These are phyloP conservation scores for Cecropterus lyciades DNA, from an alignment of 1,140 invertebrate genomes.

Conservation along the genomic window DNA sequence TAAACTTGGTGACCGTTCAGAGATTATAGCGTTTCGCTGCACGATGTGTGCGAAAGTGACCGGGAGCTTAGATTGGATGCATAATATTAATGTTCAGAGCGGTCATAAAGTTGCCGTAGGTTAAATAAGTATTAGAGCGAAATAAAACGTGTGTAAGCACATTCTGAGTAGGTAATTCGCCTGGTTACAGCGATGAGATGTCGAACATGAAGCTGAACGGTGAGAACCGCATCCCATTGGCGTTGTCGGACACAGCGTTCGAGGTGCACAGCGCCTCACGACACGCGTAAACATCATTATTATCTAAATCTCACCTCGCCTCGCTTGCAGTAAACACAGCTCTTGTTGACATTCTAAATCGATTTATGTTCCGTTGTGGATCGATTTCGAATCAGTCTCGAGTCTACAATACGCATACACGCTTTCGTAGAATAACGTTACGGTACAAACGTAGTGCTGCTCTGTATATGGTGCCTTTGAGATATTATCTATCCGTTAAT, in stretches of 20 bases:
- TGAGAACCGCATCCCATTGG: constrained; percentile 79
- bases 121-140: too few relatives aligned
- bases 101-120: background rate
- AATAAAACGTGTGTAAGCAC: background rate
- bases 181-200: constrained; percentile 80
- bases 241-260: constrained; percentile 80
- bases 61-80: too few relatives aligned
- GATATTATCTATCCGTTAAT: constrained; percentile 1
- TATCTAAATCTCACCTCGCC: constrained; percentile 49
- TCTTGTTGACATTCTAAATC: constrained; percentile 25
- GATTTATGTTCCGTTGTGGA: constrained; percentile 20
- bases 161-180: constrained; percentile 38
- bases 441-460: constrained; percentile 7
- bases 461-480: constrained; percentile 3
- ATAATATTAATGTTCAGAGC: background rate
- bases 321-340: constrained; percentile 50
- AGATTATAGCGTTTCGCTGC: background rate
- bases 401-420: constrained; percentile 9
- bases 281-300: constrained; percentile 72
- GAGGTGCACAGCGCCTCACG: constrained; percentile 79
- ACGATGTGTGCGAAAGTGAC: background rate
- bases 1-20: too few relatives aligned
- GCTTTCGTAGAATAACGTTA: constrained; percentile 23
- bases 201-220: constrained; percentile 78
- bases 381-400: constrained; percentile 10